Evolutionary conservation across 2,113 vertebrate genomes (phyloP), one percentile per base, ranked within the genome.

Genomic region (Pseudorectes ferrugineus): DNA sequence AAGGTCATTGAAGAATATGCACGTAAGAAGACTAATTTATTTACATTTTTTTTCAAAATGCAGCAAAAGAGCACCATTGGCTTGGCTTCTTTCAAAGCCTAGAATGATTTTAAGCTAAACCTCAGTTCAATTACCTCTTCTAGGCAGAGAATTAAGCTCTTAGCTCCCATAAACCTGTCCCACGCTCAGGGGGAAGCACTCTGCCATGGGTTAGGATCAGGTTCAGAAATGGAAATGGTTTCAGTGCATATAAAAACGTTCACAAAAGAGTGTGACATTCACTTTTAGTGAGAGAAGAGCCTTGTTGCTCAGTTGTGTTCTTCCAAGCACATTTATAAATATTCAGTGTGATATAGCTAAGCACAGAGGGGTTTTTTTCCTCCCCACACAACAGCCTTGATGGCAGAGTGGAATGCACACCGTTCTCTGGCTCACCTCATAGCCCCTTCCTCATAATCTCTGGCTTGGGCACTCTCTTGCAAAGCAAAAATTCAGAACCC

Each of bases 121-220:
- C 46, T 52, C 15, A 7, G 5, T 61, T 46, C n/a, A 61, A 3
- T n/a, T 65, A 9, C 15, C 15, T 59, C 58, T 63, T 63, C 63
- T 28, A 17, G 38, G 33, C 0, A 3, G 43, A 25, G 14, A 75
- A 54, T 58, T 35, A 62, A 40, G 40, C 20, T 48, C 48, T 38
- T 48, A 31, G 2, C 10, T 89, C 29, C 40, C 26, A 48, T 40
- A 84, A 65, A 63, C 8, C 5, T 65, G 11, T 43, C 25, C 31
- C n/a, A 61, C 35, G 38, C 14, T 79, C 38, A 36, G 14, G 13
- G 14, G 16, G 12, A 78, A 85, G 45, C 29, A 48, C 14, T 31
- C 40, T 51, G 36, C 21, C 3, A 0, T 3, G 0, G 7, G 6
- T 14, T n/a, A 55, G 65, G 63, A 77, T 45, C 42, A 45, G 11